A percentile compares a stretch with the other conserved stretches of the same genome.
Evolutionary conservation across 2,797 vertebrate species (phyloP).

Genomic region (Halcyon chelicuti): DNA sequence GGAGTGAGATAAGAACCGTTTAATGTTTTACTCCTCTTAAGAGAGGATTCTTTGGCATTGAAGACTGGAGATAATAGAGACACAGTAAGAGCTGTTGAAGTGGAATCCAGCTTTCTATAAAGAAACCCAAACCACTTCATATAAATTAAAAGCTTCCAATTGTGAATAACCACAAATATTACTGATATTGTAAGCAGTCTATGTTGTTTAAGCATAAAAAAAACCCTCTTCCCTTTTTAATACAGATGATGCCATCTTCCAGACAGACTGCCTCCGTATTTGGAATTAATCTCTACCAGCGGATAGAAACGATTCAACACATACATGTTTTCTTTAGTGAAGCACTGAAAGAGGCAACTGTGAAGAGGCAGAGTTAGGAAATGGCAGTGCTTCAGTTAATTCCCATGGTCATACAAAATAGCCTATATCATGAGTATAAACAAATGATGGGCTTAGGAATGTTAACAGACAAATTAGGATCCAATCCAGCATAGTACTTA

Average conservation of each 20-base stretch:
- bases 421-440: background rate
- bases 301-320: background rate
- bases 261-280: background rate
- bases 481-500: background rate
- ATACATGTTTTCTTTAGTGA: background rate
- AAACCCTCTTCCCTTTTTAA: background rate
- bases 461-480: background rate
- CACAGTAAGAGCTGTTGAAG: background rate
- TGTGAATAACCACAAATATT: background rate
- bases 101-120: background rate
- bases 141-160: background rate
- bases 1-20: background rate
- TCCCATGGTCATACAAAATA: background rate
- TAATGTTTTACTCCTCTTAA: slow-evolving; percentile 5
- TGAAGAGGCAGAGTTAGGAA: background rate
- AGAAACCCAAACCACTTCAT: background rate
- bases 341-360: background rate
- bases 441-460: background rate
- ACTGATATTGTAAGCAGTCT: background rate
- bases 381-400: background rate
- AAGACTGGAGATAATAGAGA: background rate
- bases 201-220: background rate
- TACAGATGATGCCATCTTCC: background rate
- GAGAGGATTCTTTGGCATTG: background rate
- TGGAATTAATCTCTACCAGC: background rate